Evolutionary conservation across 2,888 invertebrate species (phyloP).

Genomic region (Eupeodes luniger): DNA sequence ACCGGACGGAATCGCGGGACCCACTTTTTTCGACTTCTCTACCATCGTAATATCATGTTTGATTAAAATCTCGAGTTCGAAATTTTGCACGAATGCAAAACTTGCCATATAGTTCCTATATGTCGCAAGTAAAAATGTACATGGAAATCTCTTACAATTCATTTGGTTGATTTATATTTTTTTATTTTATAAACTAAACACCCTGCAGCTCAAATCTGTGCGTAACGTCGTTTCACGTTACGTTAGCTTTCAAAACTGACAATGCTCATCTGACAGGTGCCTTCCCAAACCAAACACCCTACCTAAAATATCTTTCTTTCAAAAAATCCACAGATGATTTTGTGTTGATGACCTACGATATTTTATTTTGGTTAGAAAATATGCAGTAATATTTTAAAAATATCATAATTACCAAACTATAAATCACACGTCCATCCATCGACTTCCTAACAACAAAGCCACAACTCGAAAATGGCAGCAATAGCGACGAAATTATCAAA

Average conservation of each 20-base stretch:
- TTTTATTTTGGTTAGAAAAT: conserved; percentile 39
- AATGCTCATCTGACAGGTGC: conserved; percentile 1
- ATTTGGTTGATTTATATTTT: too few species aligned
- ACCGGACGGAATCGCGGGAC: too few species aligned
- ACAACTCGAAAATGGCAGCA: conserved; percentile 30
- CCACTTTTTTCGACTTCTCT: too few species aligned
- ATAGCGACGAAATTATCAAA: conserved; percentile 37
- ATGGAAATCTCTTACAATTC: too few species aligned
- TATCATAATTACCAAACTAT: conserved; percentile 36
- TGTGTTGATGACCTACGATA: conserved; percentile 50
- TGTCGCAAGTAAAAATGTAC: too few species aligned
- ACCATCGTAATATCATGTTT: too few species aligned
- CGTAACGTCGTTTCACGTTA: neutral
- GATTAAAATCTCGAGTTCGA: too few species aligned
- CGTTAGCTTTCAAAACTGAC: neutral
- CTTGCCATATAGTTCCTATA: too few species aligned
- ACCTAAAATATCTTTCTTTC: neutral
- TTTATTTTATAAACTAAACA: too few species aligned
- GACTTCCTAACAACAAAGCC: conserved; percentile 2
- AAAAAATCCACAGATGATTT: conserved; percentile 48
- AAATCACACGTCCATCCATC: neutral
- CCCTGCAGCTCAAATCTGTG: too few species aligned
- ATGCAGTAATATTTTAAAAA: conserved; percentile 65
- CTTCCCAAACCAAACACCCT: neutral
- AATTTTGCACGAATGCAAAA: too few species aligned